Evolutionary conservation across 2,113 vertebrate genomes (phyloP).

Genomic region (Neogale vison): DNA sequence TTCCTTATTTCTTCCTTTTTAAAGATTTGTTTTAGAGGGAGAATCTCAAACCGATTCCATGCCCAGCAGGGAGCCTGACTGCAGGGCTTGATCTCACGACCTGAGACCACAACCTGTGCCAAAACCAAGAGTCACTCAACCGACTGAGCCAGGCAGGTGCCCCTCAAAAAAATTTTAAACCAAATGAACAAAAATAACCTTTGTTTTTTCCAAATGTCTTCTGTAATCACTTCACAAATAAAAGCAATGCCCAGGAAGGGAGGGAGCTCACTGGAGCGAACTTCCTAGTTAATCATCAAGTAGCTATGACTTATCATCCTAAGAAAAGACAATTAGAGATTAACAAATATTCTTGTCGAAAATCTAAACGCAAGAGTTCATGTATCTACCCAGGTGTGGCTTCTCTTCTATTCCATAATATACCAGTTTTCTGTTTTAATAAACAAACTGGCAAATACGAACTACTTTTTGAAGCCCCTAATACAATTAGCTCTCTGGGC

Average conservation of each 20-base stretch:
- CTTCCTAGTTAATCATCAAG: neutral
- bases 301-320: neutral
- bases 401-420: neutral
- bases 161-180: neutral
- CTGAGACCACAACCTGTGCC: neutral
- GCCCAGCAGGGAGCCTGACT: neutral
- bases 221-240: neutral
- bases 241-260: neutral
- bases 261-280: neutral
- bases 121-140: neutral
- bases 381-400: neutral
- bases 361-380: neutral
- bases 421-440: neutral
- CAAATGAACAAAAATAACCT: neutral
- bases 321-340: neutral
- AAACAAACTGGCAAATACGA: neutral
- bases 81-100: neutral
- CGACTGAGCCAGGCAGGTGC: neutral
- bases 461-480: neutral
- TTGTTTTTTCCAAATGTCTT: neutral
- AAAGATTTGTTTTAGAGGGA: neutral
- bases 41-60: neutral
- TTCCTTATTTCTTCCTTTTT: too few species aligned
- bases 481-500: neutral
- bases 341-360: neutral